These are phyloP conservation scores for Calephelis nemesis DNA, from an alignment of 1,140 invertebrate species.

Conservation along the genomic window DNA sequence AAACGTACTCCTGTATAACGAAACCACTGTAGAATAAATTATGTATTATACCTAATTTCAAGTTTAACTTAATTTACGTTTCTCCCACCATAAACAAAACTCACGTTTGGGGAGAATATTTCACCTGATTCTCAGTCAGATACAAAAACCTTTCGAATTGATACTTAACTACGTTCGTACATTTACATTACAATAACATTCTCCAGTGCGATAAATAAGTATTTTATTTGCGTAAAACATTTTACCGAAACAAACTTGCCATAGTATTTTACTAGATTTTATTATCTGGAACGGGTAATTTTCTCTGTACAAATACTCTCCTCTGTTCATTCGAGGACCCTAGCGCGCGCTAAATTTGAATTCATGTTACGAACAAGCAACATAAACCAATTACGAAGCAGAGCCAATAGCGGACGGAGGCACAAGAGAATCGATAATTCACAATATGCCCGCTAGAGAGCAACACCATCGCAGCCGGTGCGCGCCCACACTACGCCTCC, in stretches of 20 bases:
- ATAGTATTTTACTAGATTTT: constrained; percentile 67
- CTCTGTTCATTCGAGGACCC: constrained; percentile 60
- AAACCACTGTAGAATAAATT: too few relatives aligned
- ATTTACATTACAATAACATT: constrained; percentile 3
- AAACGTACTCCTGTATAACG: too few relatives aligned
- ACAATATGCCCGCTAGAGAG: constrained; percentile 77
- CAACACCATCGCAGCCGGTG: constrained; percentile 62
- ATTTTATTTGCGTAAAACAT: constrained; percentile 39
- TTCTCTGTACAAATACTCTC: constrained; percentile 60
- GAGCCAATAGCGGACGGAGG: constrained; percentile 70
- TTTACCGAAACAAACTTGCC: constrained; percentile 51
- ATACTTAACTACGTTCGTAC: background rate
- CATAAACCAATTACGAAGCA: constrained; percentile 75
- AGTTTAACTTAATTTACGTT: background rate
- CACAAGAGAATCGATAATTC: constrained; percentile 78
- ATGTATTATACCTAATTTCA: too few relatives aligned
- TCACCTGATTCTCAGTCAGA: too few relatives aligned
- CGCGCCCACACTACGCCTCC: constrained; percentile 74
- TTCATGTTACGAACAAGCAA: constrained; percentile 73
- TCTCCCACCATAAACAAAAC: background rate
- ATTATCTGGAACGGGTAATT: constrained; percentile 69
- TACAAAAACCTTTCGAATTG: too few relatives aligned
- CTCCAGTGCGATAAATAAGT: background rate
- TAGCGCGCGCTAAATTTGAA: constrained; percentile 76
- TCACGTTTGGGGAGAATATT: too few relatives aligned